A percentile compares a stretch with the other conserved stretches of the same genome.
Evolutionary conservation across 2,888 invertebrate genomes (phyloP).

Genomic region (Drosophila picticornis): DNA sequence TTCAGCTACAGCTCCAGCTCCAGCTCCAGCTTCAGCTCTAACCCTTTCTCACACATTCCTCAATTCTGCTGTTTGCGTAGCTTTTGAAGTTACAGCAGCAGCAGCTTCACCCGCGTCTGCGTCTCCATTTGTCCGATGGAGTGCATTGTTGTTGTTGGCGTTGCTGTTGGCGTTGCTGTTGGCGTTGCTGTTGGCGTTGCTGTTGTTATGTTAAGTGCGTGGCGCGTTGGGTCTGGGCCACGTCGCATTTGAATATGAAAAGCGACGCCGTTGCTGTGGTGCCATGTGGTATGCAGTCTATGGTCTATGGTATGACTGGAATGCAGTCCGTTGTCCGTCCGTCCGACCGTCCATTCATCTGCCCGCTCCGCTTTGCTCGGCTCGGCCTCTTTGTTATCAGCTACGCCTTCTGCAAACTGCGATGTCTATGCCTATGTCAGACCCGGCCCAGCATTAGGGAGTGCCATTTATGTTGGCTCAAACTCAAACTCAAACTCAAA

Average conservation of each 20-base stretch:
- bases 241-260: slow-evolving; percentile 75
- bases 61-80: slow-evolving; percentile 63
- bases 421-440: slow-evolving; percentile 7
- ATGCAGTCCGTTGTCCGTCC: slow-evolving; percentile 54
- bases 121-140: slow-evolving; percentile 52
- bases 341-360: slow-evolving; percentile 9
- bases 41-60: slow-evolving; percentile 42
- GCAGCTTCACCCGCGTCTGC: slow-evolving; percentile 43
- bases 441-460: slow-evolving; percentile 38
- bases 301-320: slow-evolving; percentile 69
- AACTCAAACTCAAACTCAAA: background rate
- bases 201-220: slow-evolving; percentile 75
- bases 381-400: slow-evolving; percentile 50
- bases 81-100: slow-evolving; percentile 72
- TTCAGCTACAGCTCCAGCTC: background rate
- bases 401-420: slow-evolving; percentile 38
- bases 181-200: slow-evolving; percentile 18
- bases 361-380: slow-evolving; percentile 40
- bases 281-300: slow-evolving; percentile 52
- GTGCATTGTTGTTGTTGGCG: slow-evolving; percentile 59
- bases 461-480: slow-evolving; percentile 44
- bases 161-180: background rate
- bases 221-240: slow-evolving; percentile 54
- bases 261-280: slow-evolving; percentile 56
- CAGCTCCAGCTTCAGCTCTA: background rate